A percentile compares a stretch with the other conserved stretches of the same genome.
phyloP scores from a whole-genome alignment of 1,140 invertebrate genomes.

The Orchestia grillus region DNA sequence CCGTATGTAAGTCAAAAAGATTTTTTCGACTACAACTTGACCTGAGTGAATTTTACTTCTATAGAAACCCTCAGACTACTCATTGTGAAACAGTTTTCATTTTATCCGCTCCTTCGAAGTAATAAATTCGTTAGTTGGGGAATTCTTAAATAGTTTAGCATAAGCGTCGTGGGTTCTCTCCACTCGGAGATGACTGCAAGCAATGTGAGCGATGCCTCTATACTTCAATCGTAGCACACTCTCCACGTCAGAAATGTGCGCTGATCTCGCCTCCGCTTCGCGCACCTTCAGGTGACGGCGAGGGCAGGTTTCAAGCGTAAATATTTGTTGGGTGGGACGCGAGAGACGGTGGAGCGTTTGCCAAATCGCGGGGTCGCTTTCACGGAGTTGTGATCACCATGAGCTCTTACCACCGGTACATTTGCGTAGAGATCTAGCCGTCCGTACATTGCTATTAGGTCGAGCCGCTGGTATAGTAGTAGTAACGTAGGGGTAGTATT shows the following conservation, averaged over 20 bases:
- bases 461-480: no score
- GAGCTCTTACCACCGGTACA: background rate
- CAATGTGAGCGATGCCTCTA: background rate
- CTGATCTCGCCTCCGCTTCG: background rate
- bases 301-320: slow-evolving; percentile 8
- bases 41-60: background rate
- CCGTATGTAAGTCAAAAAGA: background rate
- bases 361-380: background rate
- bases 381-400: slow-evolving; percentile 2
- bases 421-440: no score
- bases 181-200: background rate
- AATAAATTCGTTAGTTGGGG: background rate
- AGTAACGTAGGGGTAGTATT: no score
- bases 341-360: background rate
- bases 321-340: slow-evolving; percentile 18
- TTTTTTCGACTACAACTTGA: background rate
- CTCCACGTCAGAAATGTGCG: background rate
- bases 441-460: background rate
- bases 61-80: background rate
- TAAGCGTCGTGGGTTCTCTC: background rate
- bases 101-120: background rate
- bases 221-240: background rate
- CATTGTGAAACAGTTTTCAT: background rate
- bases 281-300: background rate
- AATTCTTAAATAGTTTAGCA: background rate